Evolutionary conservation across 1,140 invertebrate species (phyloP), one percentile per base, ranked within the genome.

Genomic region (Drosophila nasuta): DNA sequence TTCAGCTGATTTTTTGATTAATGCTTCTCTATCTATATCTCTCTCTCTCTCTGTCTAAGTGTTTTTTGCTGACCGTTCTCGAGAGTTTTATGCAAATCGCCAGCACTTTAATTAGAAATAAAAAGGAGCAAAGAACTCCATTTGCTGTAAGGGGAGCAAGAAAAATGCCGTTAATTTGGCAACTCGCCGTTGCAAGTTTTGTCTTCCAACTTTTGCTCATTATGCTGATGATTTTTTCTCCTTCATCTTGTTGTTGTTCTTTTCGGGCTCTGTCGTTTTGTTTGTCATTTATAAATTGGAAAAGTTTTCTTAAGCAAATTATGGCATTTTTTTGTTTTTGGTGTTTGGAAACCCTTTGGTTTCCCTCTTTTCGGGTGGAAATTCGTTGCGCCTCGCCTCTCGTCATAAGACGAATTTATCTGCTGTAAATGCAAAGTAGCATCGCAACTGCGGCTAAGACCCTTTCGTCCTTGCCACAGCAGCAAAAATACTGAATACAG

Each of bases 281-380:
- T 91, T 91, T 91, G 87, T 91, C 87, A 91, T 91, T 91, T 91
- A 91, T 87, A 91, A 91, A 91, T 91, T 91, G 87, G 87, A 91
- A 91, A 91, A 91, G 71, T 91, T 89, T 89, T 82, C 77, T 81
- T 91, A 83, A 91, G 82, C 87, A 91, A 91, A 91, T 88, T 88
- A 88, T 88, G 85, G 74, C 71, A 81, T 83, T 81, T 83, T 58
- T 43, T 54, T 25, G 3, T 25, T 25, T 2, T 20, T 20, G 20
- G 20, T 25, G 20, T 25, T 13, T 1, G 7, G 5, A 13, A 41
- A n/a, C 79, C 76, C 54, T 79, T 73, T 75, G 41, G 11, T 43
- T 43, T 43, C 41, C 41, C 41, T 54, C 35, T 25, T 2, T 20
- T 46, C 20, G 3, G 38, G 38, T 52, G 20, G 25, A 63, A 38